Evolutionary conservation across 2,113 vertebrate species (phyloP), one percentile per base, ranked within the genome.

Genomic region (Elephantulus edwardii): DNA sequence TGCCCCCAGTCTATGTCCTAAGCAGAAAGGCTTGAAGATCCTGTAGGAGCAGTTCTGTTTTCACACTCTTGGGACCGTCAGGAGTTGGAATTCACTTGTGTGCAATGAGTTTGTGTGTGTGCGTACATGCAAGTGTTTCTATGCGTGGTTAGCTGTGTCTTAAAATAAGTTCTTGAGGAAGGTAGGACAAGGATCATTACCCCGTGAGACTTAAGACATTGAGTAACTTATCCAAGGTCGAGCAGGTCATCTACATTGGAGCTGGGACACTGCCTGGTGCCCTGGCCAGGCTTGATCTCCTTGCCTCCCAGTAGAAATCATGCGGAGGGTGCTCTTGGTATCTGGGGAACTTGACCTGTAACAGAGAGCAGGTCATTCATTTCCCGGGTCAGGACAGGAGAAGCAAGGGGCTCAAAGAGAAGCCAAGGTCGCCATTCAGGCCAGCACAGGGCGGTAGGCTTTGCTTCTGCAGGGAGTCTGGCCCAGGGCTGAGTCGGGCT

Each of bases 1-100:
- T 14, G 3, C 33, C 30, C 2, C 2, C 35, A 19, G 38, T 2
- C n/a, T n/a, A n/a, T n/a, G n/a, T n/a, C n/a, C n/a, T n/a, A n/a
- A n/a, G 35, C 35, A 38, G 6, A 30, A 68, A 68, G 35, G 35
- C 66, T n/a, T 66, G 64, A n/a, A 6, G 4, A 35, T 35, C 14
- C n/a, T n/a, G n/a, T n/a, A n/a, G n/a, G n/a, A n/a, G n/a, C n/a
- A n/a, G n/a, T n/a, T n/a, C n/a, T n/a, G n/a, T n/a, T n/a, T n/a
- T n/a, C n/a, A n/a, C n/a, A n/a, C n/a, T n/a, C n/a, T n/a, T n/a
- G n/a, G n/a, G n/a, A n/a, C n/a, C n/a, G n/a, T n/a, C n/a, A 22
- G 20, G n/a, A 68, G 66, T 68, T 58, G 35, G 19, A 35, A 68
- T 68, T 19, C 16, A 68, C 66, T 58, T 68, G 66, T 22, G 35